These are phyloP conservation scores for Synanthedon formicaeformis DNA, from an alignment of 2,888 invertebrate species.

Conservation along the genomic window DNA sequence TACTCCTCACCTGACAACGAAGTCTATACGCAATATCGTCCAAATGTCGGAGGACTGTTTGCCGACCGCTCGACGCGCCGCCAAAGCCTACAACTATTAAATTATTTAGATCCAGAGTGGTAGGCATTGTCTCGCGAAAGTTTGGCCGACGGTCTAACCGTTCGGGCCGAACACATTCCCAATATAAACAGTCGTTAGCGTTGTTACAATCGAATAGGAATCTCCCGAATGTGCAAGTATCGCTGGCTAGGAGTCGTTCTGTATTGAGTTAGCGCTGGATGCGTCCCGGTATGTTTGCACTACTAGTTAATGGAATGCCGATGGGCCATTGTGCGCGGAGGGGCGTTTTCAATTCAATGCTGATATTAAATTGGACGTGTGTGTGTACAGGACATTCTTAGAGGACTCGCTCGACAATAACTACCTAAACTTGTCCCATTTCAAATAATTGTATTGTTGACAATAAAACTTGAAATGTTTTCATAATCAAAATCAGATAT, in stretches of 20 bases:
- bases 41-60: slow-evolving; percentile 29
- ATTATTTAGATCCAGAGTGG: slow-evolving; percentile 55
- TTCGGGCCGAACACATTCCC: slow-evolving; percentile 25
- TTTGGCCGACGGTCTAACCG: slow-evolving; percentile 28
- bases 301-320: slow-evolving; percentile 64
- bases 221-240: slow-evolving; percentile 37
- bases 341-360: slow-evolving; percentile 53
- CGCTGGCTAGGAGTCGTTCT: slow-evolving; percentile 46
- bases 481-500: too few relatives aligned
- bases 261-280: slow-evolving; percentile 51
- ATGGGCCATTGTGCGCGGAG: slow-evolving; percentile 52
- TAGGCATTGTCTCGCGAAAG: slow-evolving; percentile 62
- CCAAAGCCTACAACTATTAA: slow-evolving; percentile 49
- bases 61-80: slow-evolving; percentile 39
- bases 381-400: slow-evolving; percentile 31
- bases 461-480: too few relatives aligned
- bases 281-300: slow-evolving; percentile 52
- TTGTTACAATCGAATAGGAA: slow-evolving; percentile 36
- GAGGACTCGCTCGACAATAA: slow-evolving; percentile 28
- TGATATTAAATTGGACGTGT: slow-evolving; percentile 50
- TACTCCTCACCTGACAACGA: background rate
- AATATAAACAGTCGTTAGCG: slow-evolving; percentile 61
- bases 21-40: slow-evolving; percentile 4
- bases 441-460: too few relatives aligned
- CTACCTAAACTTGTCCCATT: too few relatives aligned